phyloP scores from a whole-genome alignment of 2,113 vertebrate genomes.

The Cottus gobio region DNA sequence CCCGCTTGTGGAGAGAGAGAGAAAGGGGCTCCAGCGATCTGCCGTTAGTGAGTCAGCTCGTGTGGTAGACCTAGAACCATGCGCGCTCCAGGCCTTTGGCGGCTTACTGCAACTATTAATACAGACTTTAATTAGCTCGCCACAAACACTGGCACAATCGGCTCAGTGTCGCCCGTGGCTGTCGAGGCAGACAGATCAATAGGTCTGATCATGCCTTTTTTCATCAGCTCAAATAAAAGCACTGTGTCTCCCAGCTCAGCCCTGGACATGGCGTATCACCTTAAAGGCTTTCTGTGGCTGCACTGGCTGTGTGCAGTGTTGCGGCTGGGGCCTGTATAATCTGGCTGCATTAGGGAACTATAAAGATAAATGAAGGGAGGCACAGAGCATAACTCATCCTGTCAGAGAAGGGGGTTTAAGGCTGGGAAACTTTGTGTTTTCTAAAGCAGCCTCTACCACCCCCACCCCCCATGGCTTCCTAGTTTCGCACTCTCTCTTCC shows the following conservation, averaged over 20 bases:
- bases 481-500: conserved; percentile 54
- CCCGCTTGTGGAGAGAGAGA: conserved; percentile 23
- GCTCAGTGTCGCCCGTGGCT: conserved; percentile 77
- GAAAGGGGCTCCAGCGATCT: conserved; percentile 59
- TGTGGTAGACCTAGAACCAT: conserved; percentile 52
- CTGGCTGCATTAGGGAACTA: conserved; percentile 81
- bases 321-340: conserved; percentile 79
- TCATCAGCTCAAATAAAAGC: conserved; percentile 83
- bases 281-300: conserved; percentile 68
- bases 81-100: conserved; percentile 56
- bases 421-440: conserved; percentile 80
- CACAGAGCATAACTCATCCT: conserved; percentile 83
- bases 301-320: conserved; percentile 66
- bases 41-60: conserved; percentile 61
- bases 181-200: conserved; percentile 79
- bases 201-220: conserved; percentile 82
- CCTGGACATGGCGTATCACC: conserved; percentile 70
- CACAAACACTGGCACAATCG: conserved; percentile 77
- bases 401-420: conserved; percentile 77
- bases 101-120: conserved; percentile 81
- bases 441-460: conserved; percentile 65
- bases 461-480: conserved; percentile 58
- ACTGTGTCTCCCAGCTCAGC: conserved; percentile 79
- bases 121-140: conserved; percentile 82
- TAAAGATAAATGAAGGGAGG: conserved; percentile 84